phyloP scores from a whole-genome alignment of 2,888 invertebrate genomes.

The Branchipolynoe longqiensis region DNA sequence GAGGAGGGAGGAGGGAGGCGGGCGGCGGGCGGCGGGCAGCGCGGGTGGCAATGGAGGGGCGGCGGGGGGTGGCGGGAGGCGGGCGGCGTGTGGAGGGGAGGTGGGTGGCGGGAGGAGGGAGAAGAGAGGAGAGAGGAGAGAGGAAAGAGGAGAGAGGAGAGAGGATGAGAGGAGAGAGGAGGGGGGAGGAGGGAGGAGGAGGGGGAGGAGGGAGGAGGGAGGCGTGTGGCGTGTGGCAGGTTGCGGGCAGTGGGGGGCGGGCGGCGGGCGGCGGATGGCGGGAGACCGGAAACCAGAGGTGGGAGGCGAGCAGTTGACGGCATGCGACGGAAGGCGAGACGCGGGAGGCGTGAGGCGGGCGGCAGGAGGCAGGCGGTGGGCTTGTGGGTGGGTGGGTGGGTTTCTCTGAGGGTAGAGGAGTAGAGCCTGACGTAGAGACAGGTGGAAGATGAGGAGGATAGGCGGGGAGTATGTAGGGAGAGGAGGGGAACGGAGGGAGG shows the following conservation, averaged over 20 bases:
- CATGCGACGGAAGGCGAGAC: not conserved
- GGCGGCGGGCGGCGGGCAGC: not conserved
- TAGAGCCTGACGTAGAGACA: not conserved
- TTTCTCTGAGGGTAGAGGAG: not conserved
- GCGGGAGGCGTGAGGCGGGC: not conserved
- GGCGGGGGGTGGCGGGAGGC: not conserved
- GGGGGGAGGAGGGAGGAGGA: not conserved
- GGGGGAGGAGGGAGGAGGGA: not conserved
- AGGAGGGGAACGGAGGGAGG: not conserved
- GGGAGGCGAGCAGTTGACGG: not conserved
- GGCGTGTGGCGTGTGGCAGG: not conserved
- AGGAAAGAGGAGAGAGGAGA: not conserved
- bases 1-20: not conserved
- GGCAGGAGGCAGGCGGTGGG: not conserved
- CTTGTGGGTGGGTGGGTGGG: not conserved
- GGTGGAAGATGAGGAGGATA: not conserved
- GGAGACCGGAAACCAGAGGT: not conserved
- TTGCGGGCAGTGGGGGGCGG: not conserved
- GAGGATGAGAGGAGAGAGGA: not conserved
- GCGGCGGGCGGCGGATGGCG: not conserved
- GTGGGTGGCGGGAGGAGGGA: not conserved
- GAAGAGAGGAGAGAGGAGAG: not conserved
- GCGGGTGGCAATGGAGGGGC: not conserved
- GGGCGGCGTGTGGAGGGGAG: not conserved
- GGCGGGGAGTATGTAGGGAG: not conserved